Conservation (phyloP, 37 sponge, comb jelly and placozoan genomes). For the Halichondria panicea region DNA sequence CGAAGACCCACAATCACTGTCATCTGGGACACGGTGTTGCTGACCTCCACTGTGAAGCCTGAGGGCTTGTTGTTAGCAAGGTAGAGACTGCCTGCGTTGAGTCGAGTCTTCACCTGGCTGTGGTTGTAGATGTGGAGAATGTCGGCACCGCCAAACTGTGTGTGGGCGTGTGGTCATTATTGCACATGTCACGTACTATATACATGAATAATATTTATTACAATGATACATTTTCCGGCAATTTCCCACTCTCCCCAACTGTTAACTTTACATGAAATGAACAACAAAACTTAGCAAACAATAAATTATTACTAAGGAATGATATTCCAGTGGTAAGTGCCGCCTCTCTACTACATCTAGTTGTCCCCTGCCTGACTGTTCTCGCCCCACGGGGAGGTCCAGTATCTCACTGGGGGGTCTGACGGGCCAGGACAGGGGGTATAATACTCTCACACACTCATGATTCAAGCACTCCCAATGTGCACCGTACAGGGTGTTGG, state of each 20-base stretch:
- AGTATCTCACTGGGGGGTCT: too few relatives aligned
- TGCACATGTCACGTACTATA: too few relatives aligned
- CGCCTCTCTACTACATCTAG: too few relatives aligned
- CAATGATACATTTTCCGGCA: neutral
- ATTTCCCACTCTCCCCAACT: neutral
- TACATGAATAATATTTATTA: neutral
- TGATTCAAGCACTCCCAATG: slow-evolving; percentile 83
- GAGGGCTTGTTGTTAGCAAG: slow-evolving; percentile 70
- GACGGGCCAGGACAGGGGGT: slow-evolving; percentile 6
- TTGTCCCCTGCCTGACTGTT: too few relatives aligned
- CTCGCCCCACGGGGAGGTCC: too few relatives aligned
- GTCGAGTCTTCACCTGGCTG: slow-evolving; percentile 67
- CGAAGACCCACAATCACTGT: slow-evolving; percentile 77
- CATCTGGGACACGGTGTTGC: slow-evolving; percentile 37
- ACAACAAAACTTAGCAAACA: too few relatives aligned
- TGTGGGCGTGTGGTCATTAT: neutral
- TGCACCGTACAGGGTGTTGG: slow-evolving; percentile 48
- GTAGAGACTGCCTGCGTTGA: slow-evolving; percentile 69
- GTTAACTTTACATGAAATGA: neutral
- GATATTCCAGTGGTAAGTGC: too few relatives aligned
- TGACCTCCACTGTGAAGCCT: slow-evolving; percentile 83
- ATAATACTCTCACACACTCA: slow-evolving; percentile 70
- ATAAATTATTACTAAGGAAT: too few relatives aligned
- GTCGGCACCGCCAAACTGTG: slow-evolving; percentile 82
- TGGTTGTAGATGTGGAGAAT: slow-evolving; percentile 87